Evolutionary conservation across 2,888 invertebrate genomes (phyloP), one percentile per base, ranked within the genome.

Genomic region (Hedya salicella): DNA sequence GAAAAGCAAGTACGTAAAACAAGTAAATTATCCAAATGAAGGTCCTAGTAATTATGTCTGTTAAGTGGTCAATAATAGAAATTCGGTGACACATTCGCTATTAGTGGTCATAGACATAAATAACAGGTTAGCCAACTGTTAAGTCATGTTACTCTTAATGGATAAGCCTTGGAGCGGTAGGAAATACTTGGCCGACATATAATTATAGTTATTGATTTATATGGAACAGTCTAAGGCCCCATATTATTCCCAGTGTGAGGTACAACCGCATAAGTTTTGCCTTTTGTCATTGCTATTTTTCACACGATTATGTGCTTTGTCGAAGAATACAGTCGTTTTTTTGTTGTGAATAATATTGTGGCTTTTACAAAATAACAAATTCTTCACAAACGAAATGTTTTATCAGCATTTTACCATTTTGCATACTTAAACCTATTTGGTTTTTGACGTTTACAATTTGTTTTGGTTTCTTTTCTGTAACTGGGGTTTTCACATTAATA

Each of bases 131-230:
- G 39, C 52, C 46, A 53, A 60, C 53, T 48, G 60, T 60, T 39
- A 65, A 64, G 36, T 52, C 52, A 59, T 53, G 36, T 65, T 53
- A 46, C 65, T 59, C 30, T 39, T 65, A 65, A 65, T 65, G 65
- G 60, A 46, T 39, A 65, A 65, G 65, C 65, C 65, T 65, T 60
- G 65, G 52, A 60, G 65, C 62, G 36, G 53, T 48, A 65, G 65
- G 65, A 60, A 65, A 46, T 64, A 50, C 63, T 39, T 59, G 40
- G 11, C 16, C 16, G 60, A 66, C 48, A 54, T 66, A 66, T 60
- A 66, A 61, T 66, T 65, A 65, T 53, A 52, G 17, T 19, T 44
- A 39, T 53, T 65, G 65, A 65, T 65, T 65, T 60, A 65, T 59
- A 44, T 59, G 59, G 59, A 60, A 53, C 59, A 14, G 59, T 53